phyloP scores from a whole-genome alignment of 2,113 vertebrate genomes.

The human region DNA sequence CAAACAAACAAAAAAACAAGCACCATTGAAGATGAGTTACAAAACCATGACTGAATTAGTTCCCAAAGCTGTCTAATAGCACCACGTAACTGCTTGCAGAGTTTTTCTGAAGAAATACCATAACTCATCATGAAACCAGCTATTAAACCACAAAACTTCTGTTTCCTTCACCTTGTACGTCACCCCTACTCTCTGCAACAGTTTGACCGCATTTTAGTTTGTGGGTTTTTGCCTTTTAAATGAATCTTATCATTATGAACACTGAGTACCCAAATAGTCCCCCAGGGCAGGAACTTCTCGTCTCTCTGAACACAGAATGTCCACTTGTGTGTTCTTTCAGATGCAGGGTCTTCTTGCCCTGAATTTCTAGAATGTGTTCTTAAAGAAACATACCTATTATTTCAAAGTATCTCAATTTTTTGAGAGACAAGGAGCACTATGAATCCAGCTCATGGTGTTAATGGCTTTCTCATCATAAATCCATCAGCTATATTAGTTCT shows the following conservation, averaged over 20 bases:
- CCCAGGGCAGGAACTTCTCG: background rate
- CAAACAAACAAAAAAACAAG: too few species aligned
- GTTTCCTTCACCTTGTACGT: slow-evolving; percentile 25
- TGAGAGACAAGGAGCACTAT: fast-evolving
- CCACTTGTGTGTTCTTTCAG: background rate
- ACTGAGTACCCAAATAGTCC: background rate
- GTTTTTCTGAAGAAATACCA: slow-evolving; percentile 57
- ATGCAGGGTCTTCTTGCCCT: fast-evolving
- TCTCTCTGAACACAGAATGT: background rate
- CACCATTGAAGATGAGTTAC: background rate
- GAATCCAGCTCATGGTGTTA: background rate
- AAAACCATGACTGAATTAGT: background rate
- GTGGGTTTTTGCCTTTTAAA: slow-evolving; percentile 50
- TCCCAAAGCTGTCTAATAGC: background rate
- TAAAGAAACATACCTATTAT: background rate
- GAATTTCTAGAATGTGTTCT: background rate
- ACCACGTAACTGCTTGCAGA: background rate
- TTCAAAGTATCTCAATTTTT: background rate
- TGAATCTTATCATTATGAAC: background rate
- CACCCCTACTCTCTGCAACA: slow-evolving; percentile 42
- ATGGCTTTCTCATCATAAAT: background rate
- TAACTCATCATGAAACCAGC: slow-evolving; percentile 55
- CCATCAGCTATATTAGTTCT: background rate
- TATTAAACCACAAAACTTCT: slow-evolving; percentile 36
- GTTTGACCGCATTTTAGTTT: slow-evolving; percentile 12